Conservation (phyloP, 2,888 invertebrate genomes). For the Mesochorus sp. region DNA sequence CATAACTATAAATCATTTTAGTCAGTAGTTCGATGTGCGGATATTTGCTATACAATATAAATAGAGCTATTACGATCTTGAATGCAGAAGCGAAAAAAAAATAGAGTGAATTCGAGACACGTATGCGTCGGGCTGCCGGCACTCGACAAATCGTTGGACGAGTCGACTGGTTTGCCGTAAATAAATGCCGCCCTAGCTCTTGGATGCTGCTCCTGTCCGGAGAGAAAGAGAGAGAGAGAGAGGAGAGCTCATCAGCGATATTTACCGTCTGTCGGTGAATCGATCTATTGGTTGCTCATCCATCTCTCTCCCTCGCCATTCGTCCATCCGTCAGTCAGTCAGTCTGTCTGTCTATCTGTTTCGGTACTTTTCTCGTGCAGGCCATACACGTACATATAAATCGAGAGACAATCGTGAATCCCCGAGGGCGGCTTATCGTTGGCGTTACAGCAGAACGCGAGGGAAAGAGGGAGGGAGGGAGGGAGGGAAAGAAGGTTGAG, state of each 20-base stretch:
- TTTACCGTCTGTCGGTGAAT: slow-evolving; percentile 75
- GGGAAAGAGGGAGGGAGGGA: slow-evolving; percentile 19
- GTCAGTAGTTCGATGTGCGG: background rate
- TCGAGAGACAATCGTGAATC: slow-evolving; percentile 78
- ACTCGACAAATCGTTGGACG: slow-evolving; percentile 72
- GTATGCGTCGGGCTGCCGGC: slow-evolving; percentile 48
- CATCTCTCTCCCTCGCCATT: slow-evolving; percentile 33
- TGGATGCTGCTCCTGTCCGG: slow-evolving; percentile 49
- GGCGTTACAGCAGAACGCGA: background rate
- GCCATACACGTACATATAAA: slow-evolving; percentile 69
- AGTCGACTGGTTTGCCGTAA: slow-evolving; percentile 61
- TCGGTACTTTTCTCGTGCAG: slow-evolving; percentile 45
- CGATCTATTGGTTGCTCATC: slow-evolving; percentile 69
- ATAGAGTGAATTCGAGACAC: slow-evolving; percentile 51
- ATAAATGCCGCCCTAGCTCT: slow-evolving; percentile 7
- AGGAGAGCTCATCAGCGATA: slow-evolving; percentile 76
- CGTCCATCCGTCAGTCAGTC: background rate
- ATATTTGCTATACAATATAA: no score
- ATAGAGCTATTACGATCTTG: background rate
- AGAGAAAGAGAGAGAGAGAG: slow-evolving; percentile 43
- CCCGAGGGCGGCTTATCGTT: slow-evolving; percentile 78
- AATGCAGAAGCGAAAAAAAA: slow-evolving; percentile 45
- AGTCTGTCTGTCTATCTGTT: slow-evolving; percentile 28
- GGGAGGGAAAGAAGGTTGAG: slow-evolving; percentile 36
- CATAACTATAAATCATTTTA: no score